phyloP scores from a whole-genome alignment of 2,888 invertebrate genomes.

The Nomada lathburiana region DNA sequence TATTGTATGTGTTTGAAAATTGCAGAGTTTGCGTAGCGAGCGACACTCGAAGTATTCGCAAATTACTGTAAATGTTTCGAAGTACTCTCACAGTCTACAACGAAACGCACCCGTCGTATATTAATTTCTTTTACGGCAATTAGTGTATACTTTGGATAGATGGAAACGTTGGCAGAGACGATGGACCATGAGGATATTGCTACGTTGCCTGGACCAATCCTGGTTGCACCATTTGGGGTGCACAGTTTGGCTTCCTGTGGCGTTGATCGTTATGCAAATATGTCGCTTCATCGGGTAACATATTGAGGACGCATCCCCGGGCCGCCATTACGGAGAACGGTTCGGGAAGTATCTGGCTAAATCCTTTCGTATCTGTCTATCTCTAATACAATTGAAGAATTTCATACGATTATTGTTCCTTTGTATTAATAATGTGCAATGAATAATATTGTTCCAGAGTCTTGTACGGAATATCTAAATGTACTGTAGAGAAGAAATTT shows the following conservation, averaged over 20 bases:
- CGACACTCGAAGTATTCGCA: background rate
- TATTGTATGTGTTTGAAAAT: background rate
- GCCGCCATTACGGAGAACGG: background rate
- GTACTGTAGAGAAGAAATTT: too few relatives aligned
- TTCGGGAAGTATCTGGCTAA: background rate
- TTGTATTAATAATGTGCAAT: too few relatives aligned
- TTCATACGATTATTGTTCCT: too few relatives aligned
- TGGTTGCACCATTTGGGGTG: constrained; percentile 35
- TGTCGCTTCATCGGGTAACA: constrained; percentile 19
- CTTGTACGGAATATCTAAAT: too few relatives aligned
- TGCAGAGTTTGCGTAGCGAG: background rate
- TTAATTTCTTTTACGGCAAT: background rate
- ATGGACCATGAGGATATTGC: constrained; percentile 22
- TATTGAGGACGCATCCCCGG: constrained; percentile 19
- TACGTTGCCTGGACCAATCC: constrained; percentile 9
- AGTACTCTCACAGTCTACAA: background rate
- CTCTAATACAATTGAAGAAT: background rate
- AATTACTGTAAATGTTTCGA: background rate
- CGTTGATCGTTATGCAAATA: constrained; percentile 51
- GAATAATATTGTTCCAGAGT: too few relatives aligned
- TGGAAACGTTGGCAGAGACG: constrained; percentile 8
- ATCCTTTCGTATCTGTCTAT: background rate
- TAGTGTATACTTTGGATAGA: background rate
- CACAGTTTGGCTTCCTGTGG: constrained; percentile 21
- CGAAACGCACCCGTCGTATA: too few relatives aligned